phyloP scores from a whole-genome alignment of 1,140 invertebrate species.

The Lamellibrachia luymesi region DNA sequence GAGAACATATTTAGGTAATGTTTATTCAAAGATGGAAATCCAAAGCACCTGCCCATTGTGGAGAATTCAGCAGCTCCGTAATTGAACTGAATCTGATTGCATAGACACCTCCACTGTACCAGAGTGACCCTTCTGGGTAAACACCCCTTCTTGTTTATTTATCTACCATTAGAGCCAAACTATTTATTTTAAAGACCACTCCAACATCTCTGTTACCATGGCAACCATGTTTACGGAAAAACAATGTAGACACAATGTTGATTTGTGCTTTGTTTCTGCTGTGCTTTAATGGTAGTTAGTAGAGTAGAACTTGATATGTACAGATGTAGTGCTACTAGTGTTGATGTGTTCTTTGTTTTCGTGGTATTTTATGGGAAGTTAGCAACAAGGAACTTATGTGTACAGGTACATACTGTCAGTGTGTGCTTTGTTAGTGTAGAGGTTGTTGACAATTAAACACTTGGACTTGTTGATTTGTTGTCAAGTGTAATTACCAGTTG shows the following conservation, averaged over 20 bases:
- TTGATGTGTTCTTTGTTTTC: not conserved
- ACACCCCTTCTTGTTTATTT: not conserved
- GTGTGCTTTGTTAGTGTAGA: not conserved
- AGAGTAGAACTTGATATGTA: not conserved
- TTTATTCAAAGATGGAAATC: not conserved
- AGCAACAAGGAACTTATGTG: not conserved
- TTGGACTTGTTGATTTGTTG: not conserved
- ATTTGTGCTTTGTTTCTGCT: not conserved
- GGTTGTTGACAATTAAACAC: not conserved
- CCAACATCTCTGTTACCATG: not conserved
- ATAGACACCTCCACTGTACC: not conserved
- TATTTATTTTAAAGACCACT: not conserved
- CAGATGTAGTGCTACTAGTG: not conserved
- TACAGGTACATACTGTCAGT: not conserved
- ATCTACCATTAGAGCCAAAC: not conserved
- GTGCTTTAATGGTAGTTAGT: not conserved
- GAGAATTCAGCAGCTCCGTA: not conserved
- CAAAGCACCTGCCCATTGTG: not conserved
- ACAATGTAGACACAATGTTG: not conserved
- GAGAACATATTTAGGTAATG: not conserved
- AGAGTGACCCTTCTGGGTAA: not conserved
- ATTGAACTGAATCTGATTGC: not conserved
- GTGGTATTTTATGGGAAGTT: not conserved
- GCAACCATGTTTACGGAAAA: not conserved
- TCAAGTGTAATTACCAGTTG: not conserved